Base-by-base conservation (phyloP, 1,140 invertebrate genomes). In the Thalassaphorura encarpata region DNA sequence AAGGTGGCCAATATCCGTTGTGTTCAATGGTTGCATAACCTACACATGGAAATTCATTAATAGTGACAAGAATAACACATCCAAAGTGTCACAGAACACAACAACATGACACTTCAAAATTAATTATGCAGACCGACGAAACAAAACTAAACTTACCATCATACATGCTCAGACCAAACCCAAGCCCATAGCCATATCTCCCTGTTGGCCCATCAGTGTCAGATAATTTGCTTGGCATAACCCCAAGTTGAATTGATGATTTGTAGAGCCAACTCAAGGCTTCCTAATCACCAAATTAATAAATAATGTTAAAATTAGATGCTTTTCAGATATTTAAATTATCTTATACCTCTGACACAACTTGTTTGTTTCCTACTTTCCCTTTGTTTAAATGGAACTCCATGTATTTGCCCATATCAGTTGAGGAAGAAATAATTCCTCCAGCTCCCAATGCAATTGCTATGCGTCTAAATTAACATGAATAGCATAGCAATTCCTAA, bases 381-480 rank as follows among this genome's bases (percentile, higher is more conserved):
- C 54, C 54, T 26, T 5, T 11, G 26, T 48, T 49, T 2, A 56
- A n/a, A 31, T 56, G 54, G 19, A 56, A 56, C 4, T 49, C 3
- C 29, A 56, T 56, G 26, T 56, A 56, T 21, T 48, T 50, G 24
- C 18, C 33, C 26, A 56, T 49, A 41, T 56, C 54, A 2, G 18
- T 28, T 15, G 46, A 21, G n/a, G 45, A 36, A 23, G 45, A 4
- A n/a, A 56, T 28, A 1, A 47, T 19, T 27, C 46, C 54, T 15
- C 54, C 54, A 3, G 54, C 46, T 2, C 31, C 24, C 3, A 48
- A 26, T 0, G 31, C 46, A 8, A 56, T 23, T 3, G 29, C 29
- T 23, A 54, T 18, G 8, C 18, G 8, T n/a, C n/a, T 43, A 23
- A 43, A 8, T 29, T 24, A 5, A 29, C n/a, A 15, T 29, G 23